These are phyloP conservation scores for Platanista minor DNA, from an alignment of 2,113 vertebrate species.

Conservation along the genomic window DNA sequence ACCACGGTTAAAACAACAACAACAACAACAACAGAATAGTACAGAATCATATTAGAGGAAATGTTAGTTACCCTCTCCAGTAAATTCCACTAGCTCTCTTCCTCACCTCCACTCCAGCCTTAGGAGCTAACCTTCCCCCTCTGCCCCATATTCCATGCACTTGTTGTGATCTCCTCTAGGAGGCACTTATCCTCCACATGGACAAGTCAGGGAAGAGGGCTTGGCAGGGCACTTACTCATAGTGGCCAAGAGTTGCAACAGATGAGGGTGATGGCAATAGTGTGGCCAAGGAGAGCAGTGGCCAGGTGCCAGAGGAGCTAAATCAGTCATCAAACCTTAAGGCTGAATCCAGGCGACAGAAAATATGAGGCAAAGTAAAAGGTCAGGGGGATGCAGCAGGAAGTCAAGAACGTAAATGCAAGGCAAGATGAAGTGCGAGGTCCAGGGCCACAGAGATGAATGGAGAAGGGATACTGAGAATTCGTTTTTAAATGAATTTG, in stretches of 20 bases:
- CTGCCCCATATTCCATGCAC: background rate
- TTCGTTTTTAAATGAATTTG: background rate
- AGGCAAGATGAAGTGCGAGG: background rate
- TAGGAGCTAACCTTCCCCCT: background rate
- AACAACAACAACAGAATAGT: background rate
- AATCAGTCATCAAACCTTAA: background rate
- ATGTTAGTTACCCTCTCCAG: fast-evolving
- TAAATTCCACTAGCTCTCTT: background rate
- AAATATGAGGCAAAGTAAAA: background rate
- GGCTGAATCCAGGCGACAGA: background rate
- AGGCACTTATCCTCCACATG: background rate
- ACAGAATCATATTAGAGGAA: background rate
- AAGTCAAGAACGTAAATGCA: background rate
- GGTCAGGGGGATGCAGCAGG: background rate
- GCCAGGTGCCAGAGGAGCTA: background rate
- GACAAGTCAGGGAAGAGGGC: background rate
- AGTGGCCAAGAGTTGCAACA: constrained; percentile 29
- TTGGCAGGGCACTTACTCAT: background rate
- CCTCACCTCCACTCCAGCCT: background rate
- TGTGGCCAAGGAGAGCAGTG: background rate
- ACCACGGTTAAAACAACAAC: too few species aligned
- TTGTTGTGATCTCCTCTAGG: background rate
- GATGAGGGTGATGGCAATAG: background rate
- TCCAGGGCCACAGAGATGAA: background rate
- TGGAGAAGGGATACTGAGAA: background rate